Percentiles rank a stretch among this genome's conserved stretches.
Conservation (phyloP, 2,888 invertebrate species). For the Linhomoeus sp. region DNA sequence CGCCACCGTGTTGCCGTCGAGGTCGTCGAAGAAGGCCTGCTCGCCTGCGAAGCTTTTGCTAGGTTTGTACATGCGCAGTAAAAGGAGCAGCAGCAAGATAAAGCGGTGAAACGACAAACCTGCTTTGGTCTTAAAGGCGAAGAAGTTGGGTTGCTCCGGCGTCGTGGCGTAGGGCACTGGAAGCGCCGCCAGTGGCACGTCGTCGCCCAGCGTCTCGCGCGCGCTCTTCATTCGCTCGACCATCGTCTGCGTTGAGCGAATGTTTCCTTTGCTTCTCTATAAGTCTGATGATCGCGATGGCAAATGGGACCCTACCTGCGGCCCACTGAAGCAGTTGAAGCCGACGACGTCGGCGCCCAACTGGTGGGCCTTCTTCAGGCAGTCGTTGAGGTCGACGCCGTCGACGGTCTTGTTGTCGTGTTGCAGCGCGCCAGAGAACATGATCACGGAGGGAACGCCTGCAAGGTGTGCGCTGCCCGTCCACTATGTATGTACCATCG, state of each 20-base stretch:
- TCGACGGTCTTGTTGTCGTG: neutral
- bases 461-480: too few relatives aligned
- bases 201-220: neutral
- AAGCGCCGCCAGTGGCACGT: neutral
- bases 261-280: neutral
- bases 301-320: neutral
- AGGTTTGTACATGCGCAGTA: too few relatives aligned
- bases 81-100: too few relatives aligned
- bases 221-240: neutral
- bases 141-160: neutral
- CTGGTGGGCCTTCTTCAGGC: neutral
- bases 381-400: neutral
- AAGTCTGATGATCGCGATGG: neutral
- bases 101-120: neutral
- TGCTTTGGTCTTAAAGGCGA: neutral
- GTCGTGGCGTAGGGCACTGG: neutral
- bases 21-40: neutral
- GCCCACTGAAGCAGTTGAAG: neutral
- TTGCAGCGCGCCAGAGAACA: neutral
- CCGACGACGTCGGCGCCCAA: neutral
- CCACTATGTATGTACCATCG: too few relatives aligned
- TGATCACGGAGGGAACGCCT: neutral
- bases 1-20: neutral
- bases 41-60: too few relatives aligned
- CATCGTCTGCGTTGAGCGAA: neutral